phyloP scores from a whole-genome alignment of 1,140 invertebrate species.

The Sinonovacula constricta region DNA sequence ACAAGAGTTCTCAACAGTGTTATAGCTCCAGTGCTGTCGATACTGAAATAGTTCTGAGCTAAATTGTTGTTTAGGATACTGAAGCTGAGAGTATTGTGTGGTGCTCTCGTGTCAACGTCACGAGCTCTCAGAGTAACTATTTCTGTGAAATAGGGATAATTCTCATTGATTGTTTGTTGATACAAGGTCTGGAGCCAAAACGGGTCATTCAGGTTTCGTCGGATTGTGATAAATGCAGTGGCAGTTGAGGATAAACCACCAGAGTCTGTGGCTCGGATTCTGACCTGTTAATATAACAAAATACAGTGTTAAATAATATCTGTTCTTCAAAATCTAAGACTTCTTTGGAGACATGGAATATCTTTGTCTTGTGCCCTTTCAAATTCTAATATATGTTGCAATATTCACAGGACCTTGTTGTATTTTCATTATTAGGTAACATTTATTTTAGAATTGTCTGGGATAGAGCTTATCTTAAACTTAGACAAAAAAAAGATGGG shows the following conservation, averaged over 20 bases:
- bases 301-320: too few relatives aligned
- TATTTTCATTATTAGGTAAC: too few relatives aligned
- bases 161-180: constrained; percentile 47
- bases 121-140: constrained; percentile 45
- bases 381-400: too few relatives aligned
- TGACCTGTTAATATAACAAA: constrained; percentile 53
- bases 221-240: constrained; percentile 58
- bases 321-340: too few relatives aligned
- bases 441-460: too few relatives aligned
- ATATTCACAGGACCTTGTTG: too few relatives aligned
- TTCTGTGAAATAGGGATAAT: constrained; percentile 47
- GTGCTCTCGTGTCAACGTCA: constrained; percentile 54
- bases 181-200: constrained; percentile 29
- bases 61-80: constrained; percentile 42
- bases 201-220: constrained; percentile 64
- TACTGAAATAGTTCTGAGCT: constrained; percentile 53
- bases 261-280: constrained; percentile 64
- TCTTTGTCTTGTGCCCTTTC: too few relatives aligned
- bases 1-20: constrained; percentile 51
- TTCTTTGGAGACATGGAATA: too few relatives aligned
- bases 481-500: too few relatives aligned
- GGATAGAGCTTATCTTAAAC: too few relatives aligned
- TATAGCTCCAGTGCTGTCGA: constrained; percentile 48
- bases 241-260: constrained; percentile 59
- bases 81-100: constrained; percentile 55